These are phyloP conservation scores for Sclerurus mexicanus DNA, from an alignment of 2,113 vertebrate genomes.

Conservation along the genomic window DNA sequence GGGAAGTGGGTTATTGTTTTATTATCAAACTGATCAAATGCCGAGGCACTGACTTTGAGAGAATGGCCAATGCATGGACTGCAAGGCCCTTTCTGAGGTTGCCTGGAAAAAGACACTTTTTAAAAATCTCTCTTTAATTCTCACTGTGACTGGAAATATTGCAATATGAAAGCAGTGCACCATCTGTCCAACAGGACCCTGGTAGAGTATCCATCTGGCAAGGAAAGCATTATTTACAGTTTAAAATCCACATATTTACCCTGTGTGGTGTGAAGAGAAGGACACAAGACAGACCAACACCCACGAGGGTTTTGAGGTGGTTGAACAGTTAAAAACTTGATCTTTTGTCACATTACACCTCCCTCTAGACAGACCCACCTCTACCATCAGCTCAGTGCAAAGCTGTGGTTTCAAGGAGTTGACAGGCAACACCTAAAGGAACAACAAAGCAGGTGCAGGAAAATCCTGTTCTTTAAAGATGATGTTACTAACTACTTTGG, in stretches of 20 bases:
- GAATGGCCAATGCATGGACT: not conserved
- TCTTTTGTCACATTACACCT: not conserved
- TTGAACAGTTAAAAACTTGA: not conserved
- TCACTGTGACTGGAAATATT: not conserved
- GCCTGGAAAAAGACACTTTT: not conserved
- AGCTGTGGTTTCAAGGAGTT: not conserved
- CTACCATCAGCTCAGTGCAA: not conserved
- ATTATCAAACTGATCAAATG: not conserved
- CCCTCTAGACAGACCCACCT: not conserved
- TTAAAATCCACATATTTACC: not conserved
- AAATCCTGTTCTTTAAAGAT: not conserved
- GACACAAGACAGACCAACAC: not conserved
- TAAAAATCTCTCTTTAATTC: not conserved
- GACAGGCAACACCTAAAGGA: not conserved
- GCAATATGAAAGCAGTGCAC: not conserved
- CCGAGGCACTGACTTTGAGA: not conserved
- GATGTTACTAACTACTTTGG: not conserved
- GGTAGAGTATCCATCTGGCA: not conserved
- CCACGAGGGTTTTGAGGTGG: not conserved
- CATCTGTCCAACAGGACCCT: not conserved
- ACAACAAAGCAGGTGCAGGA: not conserved
- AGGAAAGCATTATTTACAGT: not conserved
- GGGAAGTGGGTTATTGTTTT: not conserved
- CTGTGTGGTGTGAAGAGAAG: not conserved
- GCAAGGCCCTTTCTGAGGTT: not conserved